Conservation (phyloP, 2,113 vertebrate genomes). For the Dinomys branickii region DNA sequence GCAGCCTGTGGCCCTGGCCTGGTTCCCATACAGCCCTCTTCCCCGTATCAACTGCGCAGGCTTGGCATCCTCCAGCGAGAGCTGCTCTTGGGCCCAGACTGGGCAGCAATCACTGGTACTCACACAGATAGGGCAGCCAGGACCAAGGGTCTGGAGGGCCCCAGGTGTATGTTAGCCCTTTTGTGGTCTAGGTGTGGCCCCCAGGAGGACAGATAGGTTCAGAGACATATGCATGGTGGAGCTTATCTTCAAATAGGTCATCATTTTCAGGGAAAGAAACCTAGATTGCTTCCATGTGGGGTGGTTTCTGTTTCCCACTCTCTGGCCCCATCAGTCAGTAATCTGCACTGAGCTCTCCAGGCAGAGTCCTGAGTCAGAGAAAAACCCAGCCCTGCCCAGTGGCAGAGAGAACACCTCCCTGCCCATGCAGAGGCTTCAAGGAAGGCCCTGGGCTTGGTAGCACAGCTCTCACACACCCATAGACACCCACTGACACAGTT, state of each 20-base stretch:
- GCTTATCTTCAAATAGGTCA: not conserved
- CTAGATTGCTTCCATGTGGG: not conserved
- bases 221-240: not conserved
- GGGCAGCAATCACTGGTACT: slow-evolving; percentile 90
- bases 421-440: not conserved
- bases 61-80: slow-evolving; percentile 87
- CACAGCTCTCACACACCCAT: not conserved
- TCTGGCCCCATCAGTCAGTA: not conserved
- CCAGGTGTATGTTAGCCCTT: not conserved
- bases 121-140: not conserved
- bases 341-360: not conserved
- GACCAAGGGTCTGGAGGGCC: not conserved
- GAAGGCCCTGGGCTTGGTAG: not conserved
- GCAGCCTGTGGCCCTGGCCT: slow-evolving; percentile 85
- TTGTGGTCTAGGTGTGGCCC: not conserved
- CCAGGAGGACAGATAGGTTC: not conserved
- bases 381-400: not conserved
- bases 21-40: slow-evolving; percentile 90
- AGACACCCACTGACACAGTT: not conserved
- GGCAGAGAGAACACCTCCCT: not conserved
- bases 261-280: not conserved
- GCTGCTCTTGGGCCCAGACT: slow-evolving; percentile 90
- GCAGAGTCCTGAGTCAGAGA: not conserved
- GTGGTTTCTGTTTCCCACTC: not conserved
- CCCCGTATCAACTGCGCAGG: slow-evolving; percentile 90